Percentiles rank a stretch among this genome's conserved stretches.
Conservation (phyloP, 2,797 vertebrate species). For the Masticophis lateralis region DNA sequence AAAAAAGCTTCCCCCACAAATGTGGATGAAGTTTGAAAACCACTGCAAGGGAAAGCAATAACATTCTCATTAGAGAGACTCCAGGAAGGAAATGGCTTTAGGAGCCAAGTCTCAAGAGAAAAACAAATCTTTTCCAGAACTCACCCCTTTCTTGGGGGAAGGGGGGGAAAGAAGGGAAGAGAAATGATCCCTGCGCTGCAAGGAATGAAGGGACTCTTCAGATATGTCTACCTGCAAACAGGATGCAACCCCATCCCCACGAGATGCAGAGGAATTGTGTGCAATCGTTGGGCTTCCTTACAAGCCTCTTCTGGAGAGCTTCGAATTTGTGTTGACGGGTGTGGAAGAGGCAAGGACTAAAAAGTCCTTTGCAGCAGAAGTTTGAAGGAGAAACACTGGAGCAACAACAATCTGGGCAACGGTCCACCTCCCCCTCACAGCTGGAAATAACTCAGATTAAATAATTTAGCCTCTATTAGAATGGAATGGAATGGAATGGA, state of each 20-base stretch:
- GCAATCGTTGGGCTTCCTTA: background rate
- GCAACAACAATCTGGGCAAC: slow-evolving; percentile 50
- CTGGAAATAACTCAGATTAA: slow-evolving; percentile 69
- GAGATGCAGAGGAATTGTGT: background rate
- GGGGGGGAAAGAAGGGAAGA: background rate
- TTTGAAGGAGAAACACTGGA: slow-evolving; percentile 24
- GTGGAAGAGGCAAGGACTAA: background rate
- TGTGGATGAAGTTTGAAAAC: background rate
- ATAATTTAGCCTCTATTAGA: slow-evolving; percentile 48
- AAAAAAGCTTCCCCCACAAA: background rate
- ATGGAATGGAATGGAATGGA: too few species aligned
- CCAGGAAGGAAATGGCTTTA: background rate
- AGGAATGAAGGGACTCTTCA: background rate
- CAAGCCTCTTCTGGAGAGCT: background rate
- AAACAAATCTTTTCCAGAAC: background rate
- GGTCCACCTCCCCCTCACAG: slow-evolving; percentile 59
- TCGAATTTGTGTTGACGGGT: background rate
- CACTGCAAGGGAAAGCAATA: background rate
- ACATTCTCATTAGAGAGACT: background rate
- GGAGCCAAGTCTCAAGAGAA: background rate
- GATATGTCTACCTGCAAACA: background rate
- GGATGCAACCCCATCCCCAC: background rate
- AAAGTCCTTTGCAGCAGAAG: background rate
- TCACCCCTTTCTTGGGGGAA: too few species aligned
- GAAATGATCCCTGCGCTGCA: background rate